Percentiles rank a stretch among this genome's conserved stretches.
phyloP scores from a whole-genome alignment of 2,888 invertebrate species.

The Punctoribates punctum region DNA sequence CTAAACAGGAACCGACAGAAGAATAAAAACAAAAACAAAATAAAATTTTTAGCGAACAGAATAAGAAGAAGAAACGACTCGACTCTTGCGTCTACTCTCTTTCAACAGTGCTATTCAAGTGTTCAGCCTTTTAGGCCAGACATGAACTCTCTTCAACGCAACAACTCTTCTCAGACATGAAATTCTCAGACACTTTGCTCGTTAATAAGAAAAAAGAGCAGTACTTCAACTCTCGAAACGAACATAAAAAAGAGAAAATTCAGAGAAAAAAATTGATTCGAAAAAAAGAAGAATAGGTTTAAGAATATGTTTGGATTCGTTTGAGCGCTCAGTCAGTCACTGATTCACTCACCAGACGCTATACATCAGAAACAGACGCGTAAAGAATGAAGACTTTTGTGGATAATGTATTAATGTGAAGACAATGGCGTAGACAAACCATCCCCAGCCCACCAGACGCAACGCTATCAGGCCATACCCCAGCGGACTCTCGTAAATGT shows the following conservation, averaged over 20 bases:
- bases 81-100: background rate
- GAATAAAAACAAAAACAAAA: constrained; percentile 12
- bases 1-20: constrained; percentile 36
- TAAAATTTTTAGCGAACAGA: background rate
- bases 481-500: constrained; percentile 83
- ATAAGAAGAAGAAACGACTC: background rate
- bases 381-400: constrained; percentile 76
- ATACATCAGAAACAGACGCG: constrained; percentile 74
- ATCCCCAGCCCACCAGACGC: constrained; percentile 73
- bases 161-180: constrained; percentile 3
- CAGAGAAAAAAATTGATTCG: background rate
- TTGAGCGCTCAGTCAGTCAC: background rate
- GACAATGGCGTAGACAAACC: constrained; percentile 66
- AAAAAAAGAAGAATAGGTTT: background rate
- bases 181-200: constrained; percentile 19
- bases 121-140: background rate
- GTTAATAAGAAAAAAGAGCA: background rate
- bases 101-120: background rate
- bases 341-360: constrained; percentile 67
- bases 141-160: background rate
- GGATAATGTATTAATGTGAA: constrained; percentile 79
- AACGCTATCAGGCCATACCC: constrained; percentile 76
- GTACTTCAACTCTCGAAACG: background rate
- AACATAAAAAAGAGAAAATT: background rate
- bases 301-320: background rate